phyloP scores from a whole-genome alignment of 1,140 invertebrate genomes.

The Phenacoccus solenopsis region DNA sequence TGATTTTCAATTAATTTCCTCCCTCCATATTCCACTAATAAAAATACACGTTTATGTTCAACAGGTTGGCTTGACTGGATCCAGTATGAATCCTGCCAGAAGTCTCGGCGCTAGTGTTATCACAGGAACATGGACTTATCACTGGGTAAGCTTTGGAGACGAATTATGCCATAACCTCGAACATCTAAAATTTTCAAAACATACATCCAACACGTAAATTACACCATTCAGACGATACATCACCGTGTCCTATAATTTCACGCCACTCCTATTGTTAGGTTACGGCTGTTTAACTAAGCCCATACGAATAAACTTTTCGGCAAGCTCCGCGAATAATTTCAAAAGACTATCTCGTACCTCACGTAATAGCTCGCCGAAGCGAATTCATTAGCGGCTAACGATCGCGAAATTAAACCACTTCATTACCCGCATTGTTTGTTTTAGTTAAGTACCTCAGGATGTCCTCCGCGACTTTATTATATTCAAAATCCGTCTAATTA shows the following conservation, averaged over 20 bases:
- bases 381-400: background rate
- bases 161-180: background rate
- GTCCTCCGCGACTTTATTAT: too few species aligned
- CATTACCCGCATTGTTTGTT: too few species aligned
- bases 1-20: too few species aligned
- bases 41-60: background rate
- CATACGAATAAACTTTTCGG: too few species aligned
- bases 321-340: too few species aligned
- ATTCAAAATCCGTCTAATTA: too few species aligned
- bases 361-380: too few species aligned
- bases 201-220: background rate
- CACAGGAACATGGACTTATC: conserved; percentile 53
- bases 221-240: background rate
- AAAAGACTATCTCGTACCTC: too few species aligned
- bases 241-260: too few species aligned
- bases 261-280: background rate
- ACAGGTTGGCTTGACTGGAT: conserved; percentile 61
- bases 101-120: conserved; percentile 74
- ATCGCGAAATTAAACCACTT: background rate
- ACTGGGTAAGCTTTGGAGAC: conserved; percentile 55
- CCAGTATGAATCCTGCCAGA: conserved; percentile 81
- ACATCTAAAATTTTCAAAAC: too few species aligned
- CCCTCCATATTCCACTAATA: background rate
- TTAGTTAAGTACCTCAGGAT: too few species aligned
- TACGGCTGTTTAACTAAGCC: too few species aligned